A percentile compares a stretch with the other conserved stretches of the same genome.
These are phyloP conservation scores for Drosophila melanosoma DNA, from an alignment of 2,888 invertebrate genomes.

Conservation along the genomic window DNA sequence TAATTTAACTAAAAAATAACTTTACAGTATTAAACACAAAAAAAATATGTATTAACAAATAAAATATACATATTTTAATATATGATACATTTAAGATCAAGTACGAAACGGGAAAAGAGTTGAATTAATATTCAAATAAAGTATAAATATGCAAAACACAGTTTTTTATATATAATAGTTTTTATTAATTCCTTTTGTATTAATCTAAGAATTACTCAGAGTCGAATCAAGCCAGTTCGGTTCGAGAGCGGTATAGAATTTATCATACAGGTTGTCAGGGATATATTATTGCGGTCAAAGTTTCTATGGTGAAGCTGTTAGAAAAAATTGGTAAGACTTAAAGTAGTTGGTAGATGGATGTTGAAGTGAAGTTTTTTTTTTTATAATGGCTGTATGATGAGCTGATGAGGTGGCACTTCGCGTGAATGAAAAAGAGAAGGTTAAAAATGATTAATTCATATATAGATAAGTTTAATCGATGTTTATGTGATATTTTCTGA, in stretches of 20 bases:
- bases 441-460: constrained; percentile 49
- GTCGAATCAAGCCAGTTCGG: constrained; percentile 32
- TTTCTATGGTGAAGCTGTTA: constrained; percentile 76
- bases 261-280: constrained; percentile 35
- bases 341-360: constrained; percentile 40
- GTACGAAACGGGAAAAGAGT: constrained; percentile 8
- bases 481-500: constrained; percentile 55
- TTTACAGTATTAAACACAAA: constrained; percentile 25
- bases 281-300: constrained; percentile 38
- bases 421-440: constrained; percentile 31
- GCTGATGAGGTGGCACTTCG: constrained; percentile 9
- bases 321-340: constrained; percentile 63
- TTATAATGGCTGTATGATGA: constrained; percentile 8
- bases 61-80: constrained; percentile 11
- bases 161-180: constrained; percentile 52
- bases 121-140: constrained; percentile 19
- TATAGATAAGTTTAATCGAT: constrained; percentile 37
- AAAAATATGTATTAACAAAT: constrained; percentile 22
- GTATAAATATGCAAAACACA: constrained; percentile 53
- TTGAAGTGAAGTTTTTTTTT: constrained; percentile 9
- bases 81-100: constrained; percentile 2
- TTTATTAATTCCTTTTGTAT: constrained; percentile 55
- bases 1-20: constrained; percentile 36
- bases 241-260: constrained; percentile 29
- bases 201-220: constrained; percentile 43